Percentiles rank a stretch among this genome's conserved stretches.
Evolutionary conservation across 2,113 vertebrate species (phyloP).

Genomic region (Gobius niger): DNA sequence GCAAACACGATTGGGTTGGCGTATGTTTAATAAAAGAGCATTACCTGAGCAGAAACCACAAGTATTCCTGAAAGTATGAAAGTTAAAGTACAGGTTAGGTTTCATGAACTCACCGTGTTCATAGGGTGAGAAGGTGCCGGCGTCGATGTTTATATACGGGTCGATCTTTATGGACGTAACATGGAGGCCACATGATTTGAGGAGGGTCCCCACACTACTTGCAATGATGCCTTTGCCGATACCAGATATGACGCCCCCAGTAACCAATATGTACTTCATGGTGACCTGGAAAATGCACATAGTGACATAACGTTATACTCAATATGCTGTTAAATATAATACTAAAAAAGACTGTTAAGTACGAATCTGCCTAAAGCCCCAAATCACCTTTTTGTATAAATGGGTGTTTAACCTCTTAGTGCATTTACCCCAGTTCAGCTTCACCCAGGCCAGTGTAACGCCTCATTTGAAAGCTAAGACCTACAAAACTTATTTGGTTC

Average conservation of each 20-base stretch:
- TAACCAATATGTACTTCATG: conserved; percentile 99
- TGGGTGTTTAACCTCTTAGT: too few relatives aligned
- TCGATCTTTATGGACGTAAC: conserved; percentile 98
- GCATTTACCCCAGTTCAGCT: too few relatives aligned
- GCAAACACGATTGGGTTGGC: background rate
- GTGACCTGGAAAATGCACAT: background rate
- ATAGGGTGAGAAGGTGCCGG: conserved; percentile 95
- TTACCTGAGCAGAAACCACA: too few relatives aligned
- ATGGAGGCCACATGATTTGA: conserved; percentile 93
- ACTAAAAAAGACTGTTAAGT: too few relatives aligned
- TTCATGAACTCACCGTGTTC: conserved; percentile 83
- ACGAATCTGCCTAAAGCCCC: too few relatives aligned
- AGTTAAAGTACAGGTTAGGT: background rate
- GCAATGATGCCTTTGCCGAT: conserved; percentile 98
- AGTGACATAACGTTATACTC: background rate
- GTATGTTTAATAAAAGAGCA: too few relatives aligned
- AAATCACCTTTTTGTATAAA: too few relatives aligned
- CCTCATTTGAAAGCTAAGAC: too few relatives aligned
- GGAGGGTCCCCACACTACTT: conserved; percentile 94
- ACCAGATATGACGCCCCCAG: conserved; percentile 95
- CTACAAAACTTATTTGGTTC: too few relatives aligned
- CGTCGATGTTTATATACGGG: conserved; percentile 97
- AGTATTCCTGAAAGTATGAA: background rate
- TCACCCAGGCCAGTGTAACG: too few relatives aligned
- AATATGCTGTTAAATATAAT: too few relatives aligned